These are phyloP conservation scores for Acestrorhynchus altus DNA, from an alignment of 2,797 vertebrate species.

Conservation along the genomic window DNA sequence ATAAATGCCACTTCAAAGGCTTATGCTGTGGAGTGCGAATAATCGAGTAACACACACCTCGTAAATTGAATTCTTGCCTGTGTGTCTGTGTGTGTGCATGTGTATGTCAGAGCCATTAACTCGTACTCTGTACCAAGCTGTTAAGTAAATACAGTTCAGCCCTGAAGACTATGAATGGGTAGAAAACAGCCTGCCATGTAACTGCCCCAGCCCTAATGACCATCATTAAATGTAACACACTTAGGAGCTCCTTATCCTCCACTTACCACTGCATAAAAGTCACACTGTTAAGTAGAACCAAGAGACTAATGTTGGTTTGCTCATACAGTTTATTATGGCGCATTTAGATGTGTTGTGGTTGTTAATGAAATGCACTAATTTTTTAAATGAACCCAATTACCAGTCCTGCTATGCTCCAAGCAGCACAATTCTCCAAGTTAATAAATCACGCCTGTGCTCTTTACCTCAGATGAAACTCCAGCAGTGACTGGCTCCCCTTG, in stretches of 20 bases:
- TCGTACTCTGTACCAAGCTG: constrained; percentile 3
- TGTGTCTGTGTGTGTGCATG: not conserved
- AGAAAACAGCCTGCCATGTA: not conserved
- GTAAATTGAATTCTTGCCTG: not conserved
- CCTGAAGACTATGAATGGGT: not conserved
- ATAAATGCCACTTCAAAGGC: not conserved
- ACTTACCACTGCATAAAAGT: not conserved
- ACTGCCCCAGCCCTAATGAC: constrained; percentile 14
- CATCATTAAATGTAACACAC: not conserved
- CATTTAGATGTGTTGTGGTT: constrained; percentile 24
- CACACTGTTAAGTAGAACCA: constrained; percentile 12
- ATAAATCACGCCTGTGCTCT: constrained; percentile 24
- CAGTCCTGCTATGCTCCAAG: constrained; percentile 20
- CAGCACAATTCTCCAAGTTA: constrained; percentile 21
- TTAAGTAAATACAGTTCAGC: constrained; percentile 22
- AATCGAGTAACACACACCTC: not conserved
- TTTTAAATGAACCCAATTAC: constrained; percentile 46
- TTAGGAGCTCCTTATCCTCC: constrained; percentile 4
- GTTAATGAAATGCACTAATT: constrained; percentile 42
- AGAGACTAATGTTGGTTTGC: constrained; percentile 3
- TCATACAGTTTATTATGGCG: constrained; percentile 9
- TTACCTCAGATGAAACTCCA: constrained; percentile 34
- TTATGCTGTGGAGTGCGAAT: constrained; percentile 7
- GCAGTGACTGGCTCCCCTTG: constrained; percentile 13
- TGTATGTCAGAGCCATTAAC: constrained; percentile 50